phyloP scores from a whole-genome alignment of 2,113 vertebrate genomes.

The Lonchura striata region DNA sequence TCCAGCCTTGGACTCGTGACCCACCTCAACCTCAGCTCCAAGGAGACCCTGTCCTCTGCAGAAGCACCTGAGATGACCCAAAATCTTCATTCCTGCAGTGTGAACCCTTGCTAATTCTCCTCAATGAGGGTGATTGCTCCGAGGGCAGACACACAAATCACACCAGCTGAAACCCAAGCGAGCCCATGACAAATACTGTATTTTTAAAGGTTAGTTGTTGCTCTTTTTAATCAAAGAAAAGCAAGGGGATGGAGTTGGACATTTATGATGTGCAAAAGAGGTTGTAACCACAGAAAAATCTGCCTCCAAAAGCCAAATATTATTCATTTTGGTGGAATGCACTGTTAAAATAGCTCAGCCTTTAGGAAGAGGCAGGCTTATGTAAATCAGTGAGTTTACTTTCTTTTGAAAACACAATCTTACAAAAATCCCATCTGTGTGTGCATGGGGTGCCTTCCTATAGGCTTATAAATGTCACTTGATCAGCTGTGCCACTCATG shows the following conservation, averaged over 20 bases:
- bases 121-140: background rate
- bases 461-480: rapidly evolving
- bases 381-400: conserved; percentile 23
- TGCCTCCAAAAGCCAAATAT: conserved; percentile 54
- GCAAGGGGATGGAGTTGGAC: conserved; percentile 29
- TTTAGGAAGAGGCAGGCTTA: conserved; percentile 47
- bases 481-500: background rate
- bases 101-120: background rate
- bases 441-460: background rate
- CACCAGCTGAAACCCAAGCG: background rate
- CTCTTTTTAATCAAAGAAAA: conserved; percentile 62
- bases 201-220: conserved; percentile 53
- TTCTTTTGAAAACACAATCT: background rate
- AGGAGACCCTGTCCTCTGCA: background rate
- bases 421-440: background rate
- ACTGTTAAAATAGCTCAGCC: conserved; percentile 42
- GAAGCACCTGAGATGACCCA: background rate
- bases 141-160: background rate
- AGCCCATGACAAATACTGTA: background rate
- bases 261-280: conserved; percentile 61
- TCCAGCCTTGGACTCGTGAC: background rate
- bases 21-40: background rate
- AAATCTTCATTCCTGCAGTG: background rate
- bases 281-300: conserved; percentile 64
- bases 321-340: conserved; percentile 62